Conservation (phyloP, 2,113 vertebrate species). For the Tautogolabrus adspersus region DNA sequence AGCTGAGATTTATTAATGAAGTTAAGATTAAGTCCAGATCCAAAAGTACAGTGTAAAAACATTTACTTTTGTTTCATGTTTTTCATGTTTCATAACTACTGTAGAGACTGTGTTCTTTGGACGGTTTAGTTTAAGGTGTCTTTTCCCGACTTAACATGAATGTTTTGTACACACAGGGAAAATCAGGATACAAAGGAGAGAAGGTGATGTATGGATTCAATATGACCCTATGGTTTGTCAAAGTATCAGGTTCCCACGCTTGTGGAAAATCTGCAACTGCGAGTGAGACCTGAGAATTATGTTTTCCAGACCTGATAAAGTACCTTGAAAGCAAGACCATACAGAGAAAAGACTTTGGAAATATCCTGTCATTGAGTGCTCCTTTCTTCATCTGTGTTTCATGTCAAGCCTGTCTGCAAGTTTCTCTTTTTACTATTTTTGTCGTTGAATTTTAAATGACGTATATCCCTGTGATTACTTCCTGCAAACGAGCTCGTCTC, state of each 20-base stretch:
- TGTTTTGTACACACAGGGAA: conserved; percentile 85
- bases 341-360: neutral
- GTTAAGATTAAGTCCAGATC: too few species aligned
- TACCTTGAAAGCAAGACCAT: neutral
- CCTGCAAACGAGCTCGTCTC: neutral
- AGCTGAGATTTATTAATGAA: conserved; percentile 27
- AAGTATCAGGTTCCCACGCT: conserved; percentile 15
- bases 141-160: conserved; percentile 21
- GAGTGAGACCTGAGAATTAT: conserved; percentile 18
- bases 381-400: conserved; percentile 8
- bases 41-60: too few species aligned
- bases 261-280: neutral
- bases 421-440: conserved; percentile 3
- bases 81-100: too few species aligned
- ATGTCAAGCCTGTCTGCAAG: conserved; percentile 19
- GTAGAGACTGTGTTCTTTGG: too few species aligned
- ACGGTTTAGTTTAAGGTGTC: neutral
- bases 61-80: too few species aligned
- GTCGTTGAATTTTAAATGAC: neutral
- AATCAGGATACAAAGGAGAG: conserved; percentile 92
- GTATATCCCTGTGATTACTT: neutral
- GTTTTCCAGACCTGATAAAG: conserved; percentile 15
- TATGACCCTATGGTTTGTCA: neutral
- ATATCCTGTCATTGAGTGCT: conserved; percentile 8
- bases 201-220: conserved; percentile 80